Evolutionary conservation across 2,888 invertebrate species (phyloP).

Genomic region (Cephalotes varians): DNA sequence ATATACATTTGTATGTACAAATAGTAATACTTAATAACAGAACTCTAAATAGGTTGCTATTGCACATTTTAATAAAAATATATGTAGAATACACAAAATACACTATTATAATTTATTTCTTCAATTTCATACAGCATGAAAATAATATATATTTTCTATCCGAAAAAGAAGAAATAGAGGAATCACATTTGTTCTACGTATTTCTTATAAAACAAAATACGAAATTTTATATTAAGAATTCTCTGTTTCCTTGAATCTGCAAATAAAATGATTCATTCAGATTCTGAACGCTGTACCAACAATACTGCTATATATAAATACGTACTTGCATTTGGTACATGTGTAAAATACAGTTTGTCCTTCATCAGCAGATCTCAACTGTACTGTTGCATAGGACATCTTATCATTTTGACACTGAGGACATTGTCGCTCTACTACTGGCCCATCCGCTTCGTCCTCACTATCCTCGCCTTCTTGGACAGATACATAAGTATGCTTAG

Average conservation of each 20-base stretch:
- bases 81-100: not conserved
- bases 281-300: slow-evolving; percentile 83
- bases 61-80: slow-evolving; percentile 1
- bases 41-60: not conserved
- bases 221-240: slow-evolving; percentile 84
- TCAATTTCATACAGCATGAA: not conserved
- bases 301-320: slow-evolving; percentile 63
- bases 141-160: not conserved
- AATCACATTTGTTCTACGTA: not conserved
- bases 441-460: slow-evolving; percentile 88
- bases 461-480: slow-evolving; percentile 77
- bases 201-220: not conserved
- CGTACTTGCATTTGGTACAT: slow-evolving; percentile 96
- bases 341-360: slow-evolving; percentile 99
- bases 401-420: slow-evolving; percentile 94
- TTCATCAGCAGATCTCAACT: slow-evolving; percentile 99
- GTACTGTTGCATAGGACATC: slow-evolving; percentile 98
- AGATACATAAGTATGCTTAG: slow-evolving; percentile 86
- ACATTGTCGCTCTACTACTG: slow-evolving; percentile 90
- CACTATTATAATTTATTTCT: not conserved
- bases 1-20: not conserved
- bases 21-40: slow-evolving; percentile 1
- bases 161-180: not conserved
- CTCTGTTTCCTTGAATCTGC: slow-evolving; percentile 91
- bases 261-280: slow-evolving; percentile 82